Evolutionary conservation across 30 jellyfish, hydroid and myxozoan species (phyloP), one percentile per base, ranked within the genome.

Genomic region (Cassiopea andromeda): DNA sequence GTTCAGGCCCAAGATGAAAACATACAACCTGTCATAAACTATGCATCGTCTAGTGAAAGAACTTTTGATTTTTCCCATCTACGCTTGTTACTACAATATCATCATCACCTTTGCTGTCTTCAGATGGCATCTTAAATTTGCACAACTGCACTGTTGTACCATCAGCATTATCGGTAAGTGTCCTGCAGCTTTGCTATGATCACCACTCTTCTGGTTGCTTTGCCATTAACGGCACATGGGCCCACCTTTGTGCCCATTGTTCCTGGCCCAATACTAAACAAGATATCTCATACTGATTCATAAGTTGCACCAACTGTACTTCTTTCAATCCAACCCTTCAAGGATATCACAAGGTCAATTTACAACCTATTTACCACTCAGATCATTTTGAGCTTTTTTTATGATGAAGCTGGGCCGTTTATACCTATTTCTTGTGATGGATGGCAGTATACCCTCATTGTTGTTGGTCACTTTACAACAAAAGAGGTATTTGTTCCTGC

Each of bases 141-240:
- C 79, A 60, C 79, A 61, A 83, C 91, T 68, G 84, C 76, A 68
- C 84, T 1, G 91, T 83, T 19, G 64, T 83, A 17, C 91, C 84
- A 12, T 44, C 44, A 48, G 78, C 67, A 3, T 71, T 83, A 71
- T 83, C 58, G 45, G 75, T 18, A 67, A 3, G 85, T 44, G 84
- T 68, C 76, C 60, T 66, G 59, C 49, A 48, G 18, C 83, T 83
- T 48, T 83, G 74, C 84, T 85, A 68, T 69, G 91, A 71, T 44
- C 91, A 83, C 54, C 84, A 85, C 1, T 83, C 91, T 13, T 67
- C 85, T 71, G 76, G 91, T 2, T 75, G 60, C 60, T 80, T 80
- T 80, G 89, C 68, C 4, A 69, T 71, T 66, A 74, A 83, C 9
- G 1, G 91, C 44, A 83, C 85, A 66, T 83, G 91, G 85, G 50